Percentiles rank a stretch among this genome's conserved stretches.
These are phyloP conservation scores for Chorisops tibialis DNA, from an alignment of 2,888 invertebrate species.

Conservation along the genomic window DNA sequence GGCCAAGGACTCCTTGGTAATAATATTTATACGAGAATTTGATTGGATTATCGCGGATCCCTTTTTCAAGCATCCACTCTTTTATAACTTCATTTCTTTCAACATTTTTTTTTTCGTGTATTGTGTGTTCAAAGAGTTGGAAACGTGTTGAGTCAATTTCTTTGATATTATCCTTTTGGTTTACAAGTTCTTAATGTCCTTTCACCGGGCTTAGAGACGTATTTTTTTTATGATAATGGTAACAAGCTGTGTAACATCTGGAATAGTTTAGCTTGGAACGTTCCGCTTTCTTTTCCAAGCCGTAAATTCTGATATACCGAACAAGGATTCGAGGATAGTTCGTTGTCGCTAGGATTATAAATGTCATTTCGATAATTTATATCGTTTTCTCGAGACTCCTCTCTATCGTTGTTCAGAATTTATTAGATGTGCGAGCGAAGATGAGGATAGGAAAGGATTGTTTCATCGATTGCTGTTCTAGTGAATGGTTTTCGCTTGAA, in stretches of 20 bases:
- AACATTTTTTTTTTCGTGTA: background rate
- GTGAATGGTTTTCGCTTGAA: too few species aligned
- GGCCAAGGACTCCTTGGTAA: conserved; percentile 6
- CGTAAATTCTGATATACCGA: conserved; percentile 8
- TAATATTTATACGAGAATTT: conserved; percentile 34
- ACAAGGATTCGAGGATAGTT: conserved; percentile 25
- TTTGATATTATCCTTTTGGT: conserved; percentile 33
- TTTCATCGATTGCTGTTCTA: background rate
- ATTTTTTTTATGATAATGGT: background rate
- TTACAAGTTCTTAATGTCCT: conserved; percentile 32
- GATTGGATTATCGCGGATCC: conserved; percentile 31
- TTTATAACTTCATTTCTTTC: too few species aligned
- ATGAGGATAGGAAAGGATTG: background rate
- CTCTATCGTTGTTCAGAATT: conserved; percentile 1
- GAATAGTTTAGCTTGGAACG: conserved; percentile 5
- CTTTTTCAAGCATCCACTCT: background rate
- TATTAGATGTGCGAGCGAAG: conserved; percentile 1
- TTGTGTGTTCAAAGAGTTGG: conserved; percentile 25
- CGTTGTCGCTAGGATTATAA: conserved; percentile 32
- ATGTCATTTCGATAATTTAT: conserved; percentile 34
- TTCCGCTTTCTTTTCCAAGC: conserved; percentile 1
- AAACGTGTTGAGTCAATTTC: conserved; percentile 33
- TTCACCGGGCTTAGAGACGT: conserved; percentile 17
- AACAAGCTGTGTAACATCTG: conserved; percentile 29
- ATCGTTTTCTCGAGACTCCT: conserved; percentile 12